Percentiles rank a stretch among this genome's conserved stretches.
Conservation (phyloP, 2,113 vertebrate species). For the Nesogale talazaci region DNA sequence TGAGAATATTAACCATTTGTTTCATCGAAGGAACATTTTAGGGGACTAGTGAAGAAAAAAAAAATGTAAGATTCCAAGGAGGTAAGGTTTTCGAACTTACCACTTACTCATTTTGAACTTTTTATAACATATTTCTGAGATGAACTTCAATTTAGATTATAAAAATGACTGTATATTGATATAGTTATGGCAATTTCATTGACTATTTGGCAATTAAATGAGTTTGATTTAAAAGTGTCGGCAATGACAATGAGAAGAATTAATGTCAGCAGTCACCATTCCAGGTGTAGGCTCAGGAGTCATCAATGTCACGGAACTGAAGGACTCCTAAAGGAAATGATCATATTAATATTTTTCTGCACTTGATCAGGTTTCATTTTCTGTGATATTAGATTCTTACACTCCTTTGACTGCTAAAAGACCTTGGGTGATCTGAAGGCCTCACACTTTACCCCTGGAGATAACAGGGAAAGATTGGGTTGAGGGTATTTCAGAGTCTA, state of each 20-base stretch:
- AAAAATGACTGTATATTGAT: conserved; percentile 25
- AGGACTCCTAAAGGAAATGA: not conserved
- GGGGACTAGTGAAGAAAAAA: not conserved
- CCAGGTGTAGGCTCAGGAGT: not conserved
- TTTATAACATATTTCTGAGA: conserved; percentile 8
- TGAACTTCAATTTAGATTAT: conserved; percentile 39
- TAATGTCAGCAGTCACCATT: not conserved
- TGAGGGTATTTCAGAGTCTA: not conserved
- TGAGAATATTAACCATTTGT: not conserved
- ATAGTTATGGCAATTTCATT: conserved; percentile 8
- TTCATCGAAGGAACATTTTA: no score
- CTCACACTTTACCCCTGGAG: not conserved
- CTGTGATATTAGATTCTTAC: not conserved
- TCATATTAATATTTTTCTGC: not conserved
- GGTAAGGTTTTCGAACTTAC: conserved; percentile 10
- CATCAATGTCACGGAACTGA: not conserved
- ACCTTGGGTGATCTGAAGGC: not conserved
- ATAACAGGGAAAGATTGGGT: not conserved
- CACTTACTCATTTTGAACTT: conserved; percentile 28
- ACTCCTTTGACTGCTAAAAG: not conserved
- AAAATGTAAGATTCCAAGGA: conserved; percentile 25
- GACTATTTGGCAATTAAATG: conserved; percentile 20
- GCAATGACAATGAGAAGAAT: not conserved
- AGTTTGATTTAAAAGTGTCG: not conserved
- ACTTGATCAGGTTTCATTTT: conserved; percentile 27